phyloP scores from a whole-genome alignment of 2,113 vertebrate genomes.

The Physeter macrocephalus region DNA sequence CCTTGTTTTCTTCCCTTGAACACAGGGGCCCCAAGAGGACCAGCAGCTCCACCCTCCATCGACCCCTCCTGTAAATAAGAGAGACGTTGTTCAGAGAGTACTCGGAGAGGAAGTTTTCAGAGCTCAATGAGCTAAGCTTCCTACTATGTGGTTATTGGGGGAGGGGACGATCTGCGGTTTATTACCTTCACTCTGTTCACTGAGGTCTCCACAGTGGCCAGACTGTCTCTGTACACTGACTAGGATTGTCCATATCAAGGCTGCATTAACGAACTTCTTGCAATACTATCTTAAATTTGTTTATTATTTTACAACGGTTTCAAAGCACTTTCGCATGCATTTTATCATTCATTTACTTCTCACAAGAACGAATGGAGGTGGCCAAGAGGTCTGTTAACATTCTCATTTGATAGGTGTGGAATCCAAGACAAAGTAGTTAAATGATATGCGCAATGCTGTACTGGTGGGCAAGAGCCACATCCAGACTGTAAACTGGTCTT shows the following conservation, averaged over 20 bases:
- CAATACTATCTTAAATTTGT: not conserved
- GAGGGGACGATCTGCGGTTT: fast-evolving
- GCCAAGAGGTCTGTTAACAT: not conserved
- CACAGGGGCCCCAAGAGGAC: slow-evolving; percentile 88
- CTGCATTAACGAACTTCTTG: not conserved
- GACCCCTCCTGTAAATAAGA: slow-evolving; percentile 77
- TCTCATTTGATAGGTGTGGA: not conserved
- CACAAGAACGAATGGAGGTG: not conserved
- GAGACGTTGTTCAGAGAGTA: not conserved
- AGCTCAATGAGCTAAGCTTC: not conserved
- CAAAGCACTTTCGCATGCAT: not conserved
- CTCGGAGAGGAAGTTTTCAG: not conserved
- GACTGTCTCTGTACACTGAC: not conserved
- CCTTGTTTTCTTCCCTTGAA: slow-evolving; percentile 82
- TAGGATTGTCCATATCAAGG: not conserved
- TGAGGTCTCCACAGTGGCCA: not conserved
- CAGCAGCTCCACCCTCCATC: slow-evolving; percentile 91
- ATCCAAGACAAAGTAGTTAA: not conserved
- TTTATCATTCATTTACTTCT: not conserved
- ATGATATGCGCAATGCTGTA: not conserved
- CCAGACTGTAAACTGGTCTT: not conserved
- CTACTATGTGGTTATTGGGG: not conserved
- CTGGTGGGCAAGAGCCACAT: not conserved
- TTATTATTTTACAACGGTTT: not conserved
- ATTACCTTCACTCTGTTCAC: not conserved